phyloP scores from a whole-genome alignment of 2,113 vertebrate genomes.

The Urocynchramus pylzowi region DNA sequence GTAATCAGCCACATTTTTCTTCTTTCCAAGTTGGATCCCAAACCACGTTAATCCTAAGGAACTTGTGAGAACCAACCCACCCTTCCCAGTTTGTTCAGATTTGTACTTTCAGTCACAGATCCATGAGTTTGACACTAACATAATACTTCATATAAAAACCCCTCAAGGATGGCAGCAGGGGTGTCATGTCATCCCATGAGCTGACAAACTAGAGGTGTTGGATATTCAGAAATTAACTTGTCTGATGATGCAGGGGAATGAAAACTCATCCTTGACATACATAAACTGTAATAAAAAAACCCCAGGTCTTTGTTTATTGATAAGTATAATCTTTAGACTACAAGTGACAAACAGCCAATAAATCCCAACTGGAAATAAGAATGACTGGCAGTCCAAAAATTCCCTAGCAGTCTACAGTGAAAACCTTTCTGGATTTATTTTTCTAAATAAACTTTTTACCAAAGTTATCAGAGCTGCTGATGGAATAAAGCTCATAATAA shows the following conservation, averaged over 20 bases:
- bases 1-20: not conserved
- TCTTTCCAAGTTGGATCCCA: not conserved
- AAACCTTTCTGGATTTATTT: not conserved
- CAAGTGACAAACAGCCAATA: conserved; percentile 9
- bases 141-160: not conserved
- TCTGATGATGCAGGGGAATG: not conserved
- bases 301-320: not conserved
- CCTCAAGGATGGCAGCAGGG: not conserved
- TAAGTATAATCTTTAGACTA: not conserved
- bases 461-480: conserved; percentile 9
- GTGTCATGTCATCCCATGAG: not conserved
- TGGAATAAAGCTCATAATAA: conserved; percentile 42
- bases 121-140: not conserved
- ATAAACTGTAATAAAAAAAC: not conserved
- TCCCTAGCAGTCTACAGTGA: not conserved
- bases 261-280: not conserved
- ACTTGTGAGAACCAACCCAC: not conserved
- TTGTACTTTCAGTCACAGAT: not conserved
- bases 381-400: not conserved
- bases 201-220: not conserved
- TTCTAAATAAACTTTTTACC: not conserved
- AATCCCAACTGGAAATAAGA: not conserved
- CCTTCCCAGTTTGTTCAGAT: not conserved
- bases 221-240: not conserved
- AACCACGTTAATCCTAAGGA: not conserved